Evolutionary conservation across 2,888 invertebrate genomes (phyloP).

Genomic region (Chymomyza fuscimana): DNA sequence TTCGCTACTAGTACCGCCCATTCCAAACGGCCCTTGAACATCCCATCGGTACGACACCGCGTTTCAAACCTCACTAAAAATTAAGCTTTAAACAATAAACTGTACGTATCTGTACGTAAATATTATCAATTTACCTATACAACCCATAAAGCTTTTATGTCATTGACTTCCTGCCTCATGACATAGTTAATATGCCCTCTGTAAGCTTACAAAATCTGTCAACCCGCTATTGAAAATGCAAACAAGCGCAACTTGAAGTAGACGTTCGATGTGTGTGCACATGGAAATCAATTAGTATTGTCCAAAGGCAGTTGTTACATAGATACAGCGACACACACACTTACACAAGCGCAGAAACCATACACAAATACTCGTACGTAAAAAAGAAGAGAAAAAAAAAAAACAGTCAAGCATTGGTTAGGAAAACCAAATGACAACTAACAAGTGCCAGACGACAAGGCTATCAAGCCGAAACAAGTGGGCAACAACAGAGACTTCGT

Average conservation of each 20-base stretch:
- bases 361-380: constrained; percentile 10
- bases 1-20: too few species aligned
- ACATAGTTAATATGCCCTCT: not conserved
- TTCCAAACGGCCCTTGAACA: too few species aligned
- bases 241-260: not conserved
- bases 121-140: not conserved
- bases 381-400: constrained; percentile 5
- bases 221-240: not conserved
- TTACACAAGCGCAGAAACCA: constrained; percentile 19
- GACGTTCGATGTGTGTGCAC: constrained; percentile 15
- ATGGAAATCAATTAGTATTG: constrained; percentile 65
- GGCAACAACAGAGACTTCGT: not conserved
- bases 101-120: too few species aligned
- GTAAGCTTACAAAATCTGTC: not conserved
- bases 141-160: not conserved
- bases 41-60: too few species aligned
- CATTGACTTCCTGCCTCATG: not conserved
- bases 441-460: not conserved
- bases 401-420: constrained; percentile 18
- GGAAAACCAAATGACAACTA: constrained; percentile 36
- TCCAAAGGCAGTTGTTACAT: constrained; percentile 34
- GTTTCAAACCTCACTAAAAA: not conserved
- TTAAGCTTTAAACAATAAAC: not conserved
- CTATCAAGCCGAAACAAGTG: not conserved
- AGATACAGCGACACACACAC: constrained; percentile 15